Conservation (phyloP, 2,113 vertebrate species). For the Cygnus buccinator region DNA sequence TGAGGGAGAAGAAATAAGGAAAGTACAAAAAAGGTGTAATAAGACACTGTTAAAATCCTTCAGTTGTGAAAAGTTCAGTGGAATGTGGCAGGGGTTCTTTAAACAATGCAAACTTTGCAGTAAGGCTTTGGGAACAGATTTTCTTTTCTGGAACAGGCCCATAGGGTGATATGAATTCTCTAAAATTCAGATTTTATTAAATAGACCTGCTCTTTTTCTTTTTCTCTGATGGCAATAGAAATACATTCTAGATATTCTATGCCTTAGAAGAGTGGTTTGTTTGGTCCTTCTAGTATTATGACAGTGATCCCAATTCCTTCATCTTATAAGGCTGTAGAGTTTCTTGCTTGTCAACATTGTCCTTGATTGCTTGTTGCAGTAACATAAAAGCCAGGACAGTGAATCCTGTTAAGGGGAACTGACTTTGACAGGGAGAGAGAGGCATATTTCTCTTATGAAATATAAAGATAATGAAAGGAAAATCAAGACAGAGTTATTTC, state of each 20-base stretch:
- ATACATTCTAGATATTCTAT: constrained; percentile 5
- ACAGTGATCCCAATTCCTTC: constrained; percentile 18
- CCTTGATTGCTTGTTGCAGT: not conserved
- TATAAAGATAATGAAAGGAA: constrained; percentile 40
- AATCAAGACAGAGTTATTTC: constrained; percentile 22
- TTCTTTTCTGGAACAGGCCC: constrained; percentile 14
- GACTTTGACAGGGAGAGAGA: not conserved
- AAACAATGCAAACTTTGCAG: not conserved
- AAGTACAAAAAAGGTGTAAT: not conserved
- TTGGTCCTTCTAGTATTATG: not conserved
- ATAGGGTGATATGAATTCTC: not conserved
- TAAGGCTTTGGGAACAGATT: not conserved
- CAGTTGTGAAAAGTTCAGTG: not conserved
- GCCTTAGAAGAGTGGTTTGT: not conserved
- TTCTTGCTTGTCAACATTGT: constrained; percentile 34
- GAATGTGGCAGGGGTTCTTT: constrained; percentile 15
- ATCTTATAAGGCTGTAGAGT: not conserved
- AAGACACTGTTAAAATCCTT: constrained; percentile 17
- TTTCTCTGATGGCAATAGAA: not conserved
- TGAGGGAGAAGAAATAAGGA: not conserved
- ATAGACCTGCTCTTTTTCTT: not conserved
- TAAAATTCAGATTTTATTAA: constrained; percentile 33
- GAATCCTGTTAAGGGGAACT: constrained; percentile 22
- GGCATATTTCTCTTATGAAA: constrained; percentile 9
- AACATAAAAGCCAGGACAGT: not conserved